A percentile compares a stretch with the other conserved stretches of the same genome.
These are phyloP conservation scores for Aphidius colemani DNA, from an alignment of 2,888 invertebrate species.

Conservation along the genomic window DNA sequence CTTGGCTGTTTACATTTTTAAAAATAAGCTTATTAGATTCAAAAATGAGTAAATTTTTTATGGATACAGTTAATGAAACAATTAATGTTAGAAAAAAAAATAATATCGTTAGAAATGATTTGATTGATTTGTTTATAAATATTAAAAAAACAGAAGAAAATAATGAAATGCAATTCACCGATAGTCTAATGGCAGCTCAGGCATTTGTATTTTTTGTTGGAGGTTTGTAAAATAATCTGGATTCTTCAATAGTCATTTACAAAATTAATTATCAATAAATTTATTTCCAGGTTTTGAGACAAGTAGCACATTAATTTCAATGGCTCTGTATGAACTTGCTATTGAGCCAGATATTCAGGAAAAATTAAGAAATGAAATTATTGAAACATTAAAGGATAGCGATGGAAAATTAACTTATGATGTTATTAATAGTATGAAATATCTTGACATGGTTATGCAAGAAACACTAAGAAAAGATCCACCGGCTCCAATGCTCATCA, in stretches of 20 bases:
- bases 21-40: too few species aligned
- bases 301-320: conserved; percentile 57
- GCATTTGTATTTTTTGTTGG: conserved; percentile 59
- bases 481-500: conserved; percentile 47
- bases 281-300: conserved; percentile 53
- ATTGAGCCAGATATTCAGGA: conserved; percentile 56
- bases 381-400: conserved; percentile 39
- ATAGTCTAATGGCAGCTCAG: conserved; percentile 53
- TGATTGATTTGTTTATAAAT: conserved; percentile 58
- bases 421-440: conserved; percentile 48
- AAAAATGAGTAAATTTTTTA: conserved; percentile 42
- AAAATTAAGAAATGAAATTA: conserved; percentile 53
- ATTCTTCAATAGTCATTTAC: too few species aligned
- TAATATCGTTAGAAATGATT: conserved; percentile 58
- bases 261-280: too few species aligned
- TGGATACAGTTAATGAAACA: conserved; percentile 46
- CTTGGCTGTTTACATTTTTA: conserved; percentile 32
- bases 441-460: conserved; percentile 9
- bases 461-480: conserved; percentile 60
- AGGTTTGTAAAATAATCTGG: conserved; percentile 37
- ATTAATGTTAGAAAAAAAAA: conserved; percentile 55
- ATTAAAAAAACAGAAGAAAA: conserved; percentile 34
- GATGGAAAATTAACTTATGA: conserved; percentile 53
- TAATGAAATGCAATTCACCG: conserved; percentile 43
- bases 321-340: conserved; percentile 58